Conservation (phyloP, 2,888 invertebrate genomes). For the Steinernema hermaphroditum region DNA sequence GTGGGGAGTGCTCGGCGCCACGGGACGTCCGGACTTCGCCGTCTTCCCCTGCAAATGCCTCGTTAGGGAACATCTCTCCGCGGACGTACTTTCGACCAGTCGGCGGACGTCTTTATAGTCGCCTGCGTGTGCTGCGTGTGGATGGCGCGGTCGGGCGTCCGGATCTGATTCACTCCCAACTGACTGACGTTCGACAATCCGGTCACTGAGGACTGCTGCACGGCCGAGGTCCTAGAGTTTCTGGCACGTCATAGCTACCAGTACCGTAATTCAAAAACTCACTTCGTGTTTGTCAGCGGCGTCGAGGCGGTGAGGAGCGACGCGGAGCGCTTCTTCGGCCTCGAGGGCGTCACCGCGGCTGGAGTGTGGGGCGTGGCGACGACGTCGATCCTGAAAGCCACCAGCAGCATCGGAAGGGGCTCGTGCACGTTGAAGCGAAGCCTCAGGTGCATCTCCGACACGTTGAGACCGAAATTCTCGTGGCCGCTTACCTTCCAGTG, state of each 20-base stretch:
- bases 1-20: too few relatives aligned
- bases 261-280: background rate
- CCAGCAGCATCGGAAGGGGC: background rate
- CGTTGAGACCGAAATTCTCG: background rate
- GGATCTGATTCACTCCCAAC: background rate
- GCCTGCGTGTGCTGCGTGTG: too few relatives aligned
- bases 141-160: background rate
- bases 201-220: background rate
- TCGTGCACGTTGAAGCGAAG: background rate
- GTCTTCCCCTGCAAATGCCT: too few relatives aligned
- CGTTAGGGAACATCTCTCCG: too few relatives aligned
- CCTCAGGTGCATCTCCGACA: background rate
- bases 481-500: background rate
- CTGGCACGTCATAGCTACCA: background rate
- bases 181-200: background rate
- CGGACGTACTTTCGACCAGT: too few relatives aligned
- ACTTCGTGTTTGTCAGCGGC: background rate
- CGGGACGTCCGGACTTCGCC: too few relatives aligned
- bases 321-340: background rate
- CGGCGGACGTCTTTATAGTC: too few relatives aligned
- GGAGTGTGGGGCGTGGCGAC: background rate
- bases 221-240: background rate
- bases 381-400: background rate
- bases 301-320: background rate
- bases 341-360: background rate